Evolutionary conservation across 2,888 invertebrate genomes (phyloP).

Genomic region (Diarsia dahlii): DNA sequence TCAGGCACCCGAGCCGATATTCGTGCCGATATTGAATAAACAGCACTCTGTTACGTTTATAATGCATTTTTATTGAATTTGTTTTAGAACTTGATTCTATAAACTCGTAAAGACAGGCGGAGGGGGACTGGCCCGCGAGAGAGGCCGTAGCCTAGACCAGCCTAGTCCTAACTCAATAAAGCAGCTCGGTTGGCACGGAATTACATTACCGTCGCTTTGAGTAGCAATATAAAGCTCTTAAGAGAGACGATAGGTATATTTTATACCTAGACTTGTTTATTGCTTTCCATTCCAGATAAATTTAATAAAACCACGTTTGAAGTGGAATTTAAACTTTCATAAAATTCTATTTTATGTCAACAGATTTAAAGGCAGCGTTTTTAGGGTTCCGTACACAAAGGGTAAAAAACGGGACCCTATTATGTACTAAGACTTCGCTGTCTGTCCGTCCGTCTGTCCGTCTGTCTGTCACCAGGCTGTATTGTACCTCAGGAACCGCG

Average conservation of each 20-base stretch:
- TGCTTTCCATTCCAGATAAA: not conserved
- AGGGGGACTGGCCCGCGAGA: not conserved
- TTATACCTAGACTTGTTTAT: not conserved
- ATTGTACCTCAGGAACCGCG: no score
- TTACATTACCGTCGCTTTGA: conserved; percentile 13
- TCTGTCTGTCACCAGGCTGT: no score
- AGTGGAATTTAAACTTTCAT: not conserved
- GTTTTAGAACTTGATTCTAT: not conserved
- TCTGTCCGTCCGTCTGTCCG: no score
- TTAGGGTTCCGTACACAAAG: no score
- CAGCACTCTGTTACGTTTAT: not conserved
- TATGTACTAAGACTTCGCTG: no score
- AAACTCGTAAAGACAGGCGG: not conserved
- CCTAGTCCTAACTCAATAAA: conserved; percentile 21
- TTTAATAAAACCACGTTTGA: not conserved
- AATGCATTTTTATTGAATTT: conserved; percentile 12
- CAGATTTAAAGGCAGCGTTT: not conserved
- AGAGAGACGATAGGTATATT: not conserved
- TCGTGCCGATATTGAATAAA: conserved; percentile 22
- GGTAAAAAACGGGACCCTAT: no score
- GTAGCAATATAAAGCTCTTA: not conserved
- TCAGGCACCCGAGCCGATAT: conserved; percentile 25
- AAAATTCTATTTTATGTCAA: not conserved
- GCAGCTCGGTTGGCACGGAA: conserved; percentile 7
- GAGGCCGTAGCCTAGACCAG: not conserved